phyloP scores from a whole-genome alignment of 2,113 vertebrate species.

The Morone saxatilis region DNA sequence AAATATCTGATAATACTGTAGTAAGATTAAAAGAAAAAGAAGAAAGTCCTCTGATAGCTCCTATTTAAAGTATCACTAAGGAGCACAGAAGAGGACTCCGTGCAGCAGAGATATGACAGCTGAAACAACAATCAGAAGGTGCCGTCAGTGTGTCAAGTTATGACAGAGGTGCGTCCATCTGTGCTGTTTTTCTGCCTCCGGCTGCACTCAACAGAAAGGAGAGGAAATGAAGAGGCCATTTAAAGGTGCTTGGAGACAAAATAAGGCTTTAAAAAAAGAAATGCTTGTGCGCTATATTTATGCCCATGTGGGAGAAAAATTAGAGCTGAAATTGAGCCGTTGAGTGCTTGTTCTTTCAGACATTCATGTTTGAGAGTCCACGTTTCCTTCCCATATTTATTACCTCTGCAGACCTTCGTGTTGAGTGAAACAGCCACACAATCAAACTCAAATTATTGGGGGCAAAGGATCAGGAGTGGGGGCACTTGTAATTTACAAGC shows the following conservation, averaged over 20 bases:
- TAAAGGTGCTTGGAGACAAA: neutral
- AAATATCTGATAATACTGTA: conserved; percentile 26
- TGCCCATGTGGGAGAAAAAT: conserved; percentile 7
- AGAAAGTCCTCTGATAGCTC: conserved; percentile 30
- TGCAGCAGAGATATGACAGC: conserved; percentile 18
- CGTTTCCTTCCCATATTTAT: conserved; percentile 29
- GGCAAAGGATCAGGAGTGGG: conserved; percentile 48
- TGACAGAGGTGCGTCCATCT: conserved; percentile 23
- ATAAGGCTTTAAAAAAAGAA: neutral
- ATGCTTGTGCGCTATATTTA: neutral
- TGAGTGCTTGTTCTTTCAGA: conserved; percentile 6
- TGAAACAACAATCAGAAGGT: conserved; percentile 32
- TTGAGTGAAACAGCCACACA: conserved; percentile 48
- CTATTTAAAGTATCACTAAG: conserved; percentile 5
- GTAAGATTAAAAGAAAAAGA: conserved; percentile 18
- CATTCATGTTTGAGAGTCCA: conserved; percentile 4
- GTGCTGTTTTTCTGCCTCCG: neutral
- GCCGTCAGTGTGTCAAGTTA: neutral
- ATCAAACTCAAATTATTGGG: conserved; percentile 57
- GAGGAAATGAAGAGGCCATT: conserved; percentile 13
- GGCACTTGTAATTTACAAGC: conserved; percentile 47
- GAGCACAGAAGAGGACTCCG: neutral
- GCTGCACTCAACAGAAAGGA: neutral
- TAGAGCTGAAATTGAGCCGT: conserved; percentile 17
- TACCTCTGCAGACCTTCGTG: conserved; percentile 46